These are phyloP conservation scores for Nomada lathburiana DNA, from an alignment of 2,888 invertebrate species.

Conservation along the genomic window DNA sequence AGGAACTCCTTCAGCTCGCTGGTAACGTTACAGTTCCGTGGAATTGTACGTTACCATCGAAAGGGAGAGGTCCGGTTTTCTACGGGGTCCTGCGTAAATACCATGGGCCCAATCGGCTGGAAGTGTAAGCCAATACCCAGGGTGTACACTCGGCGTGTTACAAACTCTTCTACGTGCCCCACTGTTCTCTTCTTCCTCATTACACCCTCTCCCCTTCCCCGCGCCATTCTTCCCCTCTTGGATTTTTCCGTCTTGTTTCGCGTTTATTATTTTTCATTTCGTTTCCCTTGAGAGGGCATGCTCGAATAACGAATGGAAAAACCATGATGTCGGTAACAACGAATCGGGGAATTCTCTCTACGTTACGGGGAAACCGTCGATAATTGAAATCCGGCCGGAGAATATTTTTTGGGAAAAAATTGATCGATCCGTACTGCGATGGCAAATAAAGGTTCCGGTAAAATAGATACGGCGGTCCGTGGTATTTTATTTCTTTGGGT, in stretches of 20 bases:
- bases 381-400: too few relatives aligned
- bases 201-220: conserved; percentile 30
- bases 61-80: conserved; percentile 57
- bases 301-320: background rate
- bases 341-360: background rate
- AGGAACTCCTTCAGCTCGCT: conserved; percentile 34
- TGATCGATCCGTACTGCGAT: background rate
- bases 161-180: conserved; percentile 38
- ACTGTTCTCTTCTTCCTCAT: conserved; percentile 4
- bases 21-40: conserved; percentile 52
- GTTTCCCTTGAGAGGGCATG: background rate
- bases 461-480: too few relatives aligned
- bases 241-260: background rate
- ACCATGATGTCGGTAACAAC: background rate
- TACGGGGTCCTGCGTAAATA: conserved; percentile 77
- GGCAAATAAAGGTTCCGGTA: too few relatives aligned
- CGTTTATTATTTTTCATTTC: background rate
- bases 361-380: too few relatives aligned
- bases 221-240: background rate
- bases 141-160: conserved; percentile 63
- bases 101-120: conserved; percentile 81
- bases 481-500: too few relatives aligned
- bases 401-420: background rate
- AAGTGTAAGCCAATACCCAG: conserved; percentile 82
- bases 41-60: conserved; percentile 38